Conservation (phyloP, 2,797 vertebrate species). For the Pangasius mekongensis region DNA sequence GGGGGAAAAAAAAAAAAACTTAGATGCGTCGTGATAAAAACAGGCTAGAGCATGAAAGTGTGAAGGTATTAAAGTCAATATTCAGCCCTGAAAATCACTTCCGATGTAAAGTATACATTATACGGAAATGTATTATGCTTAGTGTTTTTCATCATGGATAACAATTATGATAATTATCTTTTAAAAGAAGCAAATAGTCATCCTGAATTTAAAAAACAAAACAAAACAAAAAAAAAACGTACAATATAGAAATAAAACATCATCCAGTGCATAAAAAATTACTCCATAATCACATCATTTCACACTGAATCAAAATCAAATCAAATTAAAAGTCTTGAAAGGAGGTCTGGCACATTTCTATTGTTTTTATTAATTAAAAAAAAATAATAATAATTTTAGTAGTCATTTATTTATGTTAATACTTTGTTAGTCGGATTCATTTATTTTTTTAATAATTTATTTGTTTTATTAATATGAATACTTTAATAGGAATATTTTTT, state of each 20-base stretch:
- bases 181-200: not conserved
- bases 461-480: not conserved
- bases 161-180: not conserved
- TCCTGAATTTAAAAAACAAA: too few relatives aligned
- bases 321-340: not conserved
- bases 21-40: not conserved
- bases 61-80: not conserved
- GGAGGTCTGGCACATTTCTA: not conserved
- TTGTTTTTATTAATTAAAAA: not conserved
- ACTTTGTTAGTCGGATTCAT: not conserved
- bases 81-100: not conserved
- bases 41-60: not conserved
- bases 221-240: not conserved
- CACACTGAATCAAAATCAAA: not conserved
- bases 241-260: not conserved
- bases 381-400: not conserved
- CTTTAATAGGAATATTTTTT: not conserved
- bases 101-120: not conserved
- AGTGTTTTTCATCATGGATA: not conserved
- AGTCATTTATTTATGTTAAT: not conserved
- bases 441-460: not conserved
- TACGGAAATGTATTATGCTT: not conserved
- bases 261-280: not conserved
- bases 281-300: not conserved
- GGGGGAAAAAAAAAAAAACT: not conserved